Base-by-base conservation (phyloP, 2,888 invertebrate genomes). In the Furcula furcula region DNA sequence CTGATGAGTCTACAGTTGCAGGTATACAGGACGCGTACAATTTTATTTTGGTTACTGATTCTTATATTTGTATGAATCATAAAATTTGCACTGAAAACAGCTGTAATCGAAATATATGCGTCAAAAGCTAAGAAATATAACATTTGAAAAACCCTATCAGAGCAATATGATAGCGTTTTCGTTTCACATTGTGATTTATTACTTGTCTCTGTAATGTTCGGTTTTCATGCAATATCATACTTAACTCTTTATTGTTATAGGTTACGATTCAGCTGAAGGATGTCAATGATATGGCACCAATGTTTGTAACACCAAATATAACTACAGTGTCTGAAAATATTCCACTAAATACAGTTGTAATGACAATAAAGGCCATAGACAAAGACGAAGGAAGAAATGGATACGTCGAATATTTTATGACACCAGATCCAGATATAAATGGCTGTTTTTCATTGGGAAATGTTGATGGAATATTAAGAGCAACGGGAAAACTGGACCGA, bases 311-410 rank as follows among this genome's bases (percentile, higher is more conserved):
- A 3, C 91, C 94, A 12, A 94, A 95, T 66, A 92, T 93, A 65
- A 95, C 96, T 18, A 85, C 93, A 20, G 92, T 97, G 9, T 90
- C 93, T 40, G 97, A 97, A 87, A 97, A 97, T 78, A 94, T 95
- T 41, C 93, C 96, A 7, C 76, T 93, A 23, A 97, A 97, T 70
- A 95, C 96, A 2, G 94, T 97, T 22, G 93, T 97, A 14, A 94
- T 96, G 92, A 95, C 95, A 6, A 92, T 97, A 41, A 97, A 97
- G 81, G 97, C 97, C 1, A 77, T 95, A 13, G 97, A 97, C 77
- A 93, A 92, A 66, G 97, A 97, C 76, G 97, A 97, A 84, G 97
- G 96, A 16, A 91, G 95, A 47, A 97, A 97, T 82, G 96, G 97
- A 36, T 95, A 95, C 68, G 94, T 97, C 39, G 97, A 97, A 76